Percentiles rank a stretch among this genome's conserved stretches.
phyloP scores from a whole-genome alignment of 1,140 invertebrate genomes.

The Pachyrhynchus sulphureomaculatus region DNA sequence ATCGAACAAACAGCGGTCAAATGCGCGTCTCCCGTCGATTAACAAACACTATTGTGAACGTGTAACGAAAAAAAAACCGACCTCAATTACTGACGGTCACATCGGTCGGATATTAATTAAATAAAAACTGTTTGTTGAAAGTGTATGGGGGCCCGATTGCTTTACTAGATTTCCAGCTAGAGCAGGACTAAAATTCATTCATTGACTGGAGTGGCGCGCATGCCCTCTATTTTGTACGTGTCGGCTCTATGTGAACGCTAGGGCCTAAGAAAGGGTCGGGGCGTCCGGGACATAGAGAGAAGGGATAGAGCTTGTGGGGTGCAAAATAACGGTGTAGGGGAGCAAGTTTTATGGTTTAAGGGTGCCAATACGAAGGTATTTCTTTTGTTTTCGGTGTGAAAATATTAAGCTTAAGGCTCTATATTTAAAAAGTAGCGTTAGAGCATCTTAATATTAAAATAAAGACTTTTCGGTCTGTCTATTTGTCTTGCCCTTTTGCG shows the following conservation, averaged over 20 bases:
- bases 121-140: conserved; percentile 3
- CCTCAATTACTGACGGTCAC: neutral
- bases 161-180: conserved; percentile 19
- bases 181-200: conserved; percentile 20
- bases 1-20: too few relatives aligned
- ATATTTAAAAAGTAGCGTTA: too few relatives aligned
- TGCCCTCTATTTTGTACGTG: conserved; percentile 5
- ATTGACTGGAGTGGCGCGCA: conserved; percentile 11
- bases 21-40: too few relatives aligned
- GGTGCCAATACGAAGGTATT: neutral
- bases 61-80: neutral
- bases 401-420: too few relatives aligned
- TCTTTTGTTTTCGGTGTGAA: too few relatives aligned
- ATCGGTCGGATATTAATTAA: conserved; percentile 12
- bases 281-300: conserved; percentile 2
- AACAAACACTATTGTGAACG: too few relatives aligned
- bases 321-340: conserved; percentile 10
- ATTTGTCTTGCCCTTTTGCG: too few relatives aligned
- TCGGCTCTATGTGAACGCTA: conserved; percentile 11
- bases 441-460: too few relatives aligned
- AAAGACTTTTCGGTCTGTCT: too few relatives aligned
- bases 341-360: conserved; percentile 8
- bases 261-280: conserved; percentile 13
- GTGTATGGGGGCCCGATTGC: conserved; percentile 10
- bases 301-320: conserved; percentile 13